phyloP scores from a whole-genome alignment of 2,797 vertebrate genomes.

The Sebastes minor region DNA sequence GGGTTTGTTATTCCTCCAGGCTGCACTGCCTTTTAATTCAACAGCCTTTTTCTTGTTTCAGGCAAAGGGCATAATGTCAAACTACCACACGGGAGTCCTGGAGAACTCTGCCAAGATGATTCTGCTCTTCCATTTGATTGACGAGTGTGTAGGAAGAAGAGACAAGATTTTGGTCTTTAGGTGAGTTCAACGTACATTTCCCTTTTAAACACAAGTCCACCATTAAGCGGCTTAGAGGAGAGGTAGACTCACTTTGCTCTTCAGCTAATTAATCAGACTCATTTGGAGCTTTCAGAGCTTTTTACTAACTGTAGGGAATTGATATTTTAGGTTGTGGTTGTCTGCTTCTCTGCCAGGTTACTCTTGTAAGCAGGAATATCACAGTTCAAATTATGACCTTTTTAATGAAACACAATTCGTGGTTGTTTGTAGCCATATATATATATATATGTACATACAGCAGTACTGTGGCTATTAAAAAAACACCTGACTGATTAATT shows the following conservation, averaged over 20 bases:
- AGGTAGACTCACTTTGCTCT: neutral
- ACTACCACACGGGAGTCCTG: slow-evolving; percentile 91
- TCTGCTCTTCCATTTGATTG: slow-evolving; percentile 96
- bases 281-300: neutral
- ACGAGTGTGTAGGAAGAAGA: slow-evolving; percentile 91
- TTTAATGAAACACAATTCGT: neutral
- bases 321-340: neutral
- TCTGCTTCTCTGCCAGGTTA: neutral
- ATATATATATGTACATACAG: neutral
- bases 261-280: slow-evolving; percentile 1
- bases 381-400: neutral
- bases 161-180: slow-evolving; percentile 98
- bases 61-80: slow-evolving; percentile 95
- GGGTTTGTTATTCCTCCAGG: neutral
- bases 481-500: neutral
- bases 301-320: neutral
- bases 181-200: slow-evolving; percentile 69
- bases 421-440: neutral
- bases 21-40: neutral
- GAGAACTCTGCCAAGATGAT: slow-evolving; percentile 98
- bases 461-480: neutral
- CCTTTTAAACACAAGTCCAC: slow-evolving; percentile 16
- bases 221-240: slow-evolving; percentile 21
- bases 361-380: neutral
- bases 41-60: slow-evolving; percentile 54